Conservation (phyloP, 1,140 invertebrate species). For the Magallana ariakensis region DNA sequence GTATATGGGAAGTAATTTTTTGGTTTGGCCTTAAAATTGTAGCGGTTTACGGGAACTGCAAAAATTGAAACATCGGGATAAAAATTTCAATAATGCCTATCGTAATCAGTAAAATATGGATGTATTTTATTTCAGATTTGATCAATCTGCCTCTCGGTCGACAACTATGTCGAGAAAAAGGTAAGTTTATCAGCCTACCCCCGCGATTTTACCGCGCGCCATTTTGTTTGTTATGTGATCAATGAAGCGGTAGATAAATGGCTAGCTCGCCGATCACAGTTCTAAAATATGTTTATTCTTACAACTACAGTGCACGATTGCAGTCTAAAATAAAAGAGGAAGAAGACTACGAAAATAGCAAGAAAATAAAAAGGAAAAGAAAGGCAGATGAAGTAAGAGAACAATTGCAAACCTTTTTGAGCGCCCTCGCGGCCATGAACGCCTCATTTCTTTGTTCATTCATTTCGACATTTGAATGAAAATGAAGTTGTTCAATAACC, state of each 20-base stretch:
- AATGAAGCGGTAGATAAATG: background rate
- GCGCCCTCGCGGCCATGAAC: conserved; percentile 45
- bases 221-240: conserved; percentile 57
- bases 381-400: conserved; percentile 69
- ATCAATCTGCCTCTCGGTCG: conserved; percentile 34
- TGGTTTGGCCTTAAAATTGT: conserved; percentile 30
- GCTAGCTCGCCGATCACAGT: background rate
- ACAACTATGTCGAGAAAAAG: conserved; percentile 72
- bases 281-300: conserved; percentile 39
- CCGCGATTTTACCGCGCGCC: conserved; percentile 56
- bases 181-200: conserved; percentile 56
- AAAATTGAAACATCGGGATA: background rate
- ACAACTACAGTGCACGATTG: conserved; percentile 66
- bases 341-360: conserved; percentile 56
- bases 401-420: conserved; percentile 31
- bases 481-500: conserved; percentile 42
- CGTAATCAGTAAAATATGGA: background rate
- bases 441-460: conserved; percentile 58
- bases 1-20: background rate
- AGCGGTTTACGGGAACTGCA: background rate
- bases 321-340: conserved; percentile 59
- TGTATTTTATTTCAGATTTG: conserved; percentile 48
- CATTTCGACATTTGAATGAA: conserved; percentile 44
- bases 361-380: conserved; percentile 64
- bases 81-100: background rate